Base-by-base conservation (phyloP, 1,140 invertebrate species). In the Homalodisca vitripennis region DNA sequence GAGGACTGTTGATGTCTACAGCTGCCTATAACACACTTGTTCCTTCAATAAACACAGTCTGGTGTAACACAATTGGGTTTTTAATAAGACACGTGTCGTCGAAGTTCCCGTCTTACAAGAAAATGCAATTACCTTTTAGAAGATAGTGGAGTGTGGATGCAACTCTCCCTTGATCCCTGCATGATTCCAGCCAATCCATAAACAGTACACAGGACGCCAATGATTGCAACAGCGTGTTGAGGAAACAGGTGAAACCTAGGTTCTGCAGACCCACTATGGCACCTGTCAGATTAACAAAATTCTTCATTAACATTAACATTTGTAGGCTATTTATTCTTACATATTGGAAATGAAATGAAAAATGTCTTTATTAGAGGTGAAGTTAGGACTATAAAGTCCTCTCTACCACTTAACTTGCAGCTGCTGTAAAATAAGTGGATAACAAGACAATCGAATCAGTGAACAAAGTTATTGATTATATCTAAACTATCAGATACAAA, bases 221-320 rank as follows among this genome's bases (percentile, higher is more conserved):
- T 10, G 92, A 89, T 81, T 95, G 93, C 14, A 95, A 79, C 26
- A 95, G 79, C 0, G 92, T 92, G 81, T 95, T 95, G 10, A 95
- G 79, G 78, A 94, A 95, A 77, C 93, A 95, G 13, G 93, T 93
- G 69, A 90, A 87, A 41, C 92, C 93, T 69, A 94, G 84, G 83
- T 95, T 95, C 69, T 89, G 87, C 3, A 95, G 83, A 17, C 92
- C 93, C 67, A 89, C 84, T 62, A 93, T 85, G 76, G 89, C 86
- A 29, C 90, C 91, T 78, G 72, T n/a, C 78, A 77, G 71, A 66
- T 70, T 53, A 63, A 70, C 57, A 55, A 57, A 41, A 46, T 66
- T 30, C 2, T 17, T 64, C 27, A 14, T 27, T 6, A 24, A 26
- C 29, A 55, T 26, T 12, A 20, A 26, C 3, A 12, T 20, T 26